phyloP scores from a whole-genome alignment of 1,140 invertebrate genomes.

The Brachionus plicatilis region DNA sequence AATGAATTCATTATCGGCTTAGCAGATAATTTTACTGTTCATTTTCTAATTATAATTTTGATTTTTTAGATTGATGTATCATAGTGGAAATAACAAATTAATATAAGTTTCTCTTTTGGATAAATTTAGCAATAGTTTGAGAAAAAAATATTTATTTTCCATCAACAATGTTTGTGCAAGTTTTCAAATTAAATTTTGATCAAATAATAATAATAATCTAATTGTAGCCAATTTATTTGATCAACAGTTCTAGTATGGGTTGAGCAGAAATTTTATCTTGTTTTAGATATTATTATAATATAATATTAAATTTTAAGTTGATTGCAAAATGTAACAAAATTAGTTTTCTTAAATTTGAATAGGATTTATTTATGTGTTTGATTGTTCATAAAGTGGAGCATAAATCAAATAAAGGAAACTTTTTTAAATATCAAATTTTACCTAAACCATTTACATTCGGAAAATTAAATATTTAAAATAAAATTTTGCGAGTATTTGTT shows the following conservation, averaged over 20 bases:
- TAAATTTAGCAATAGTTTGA: background rate
- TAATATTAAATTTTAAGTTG: background rate
- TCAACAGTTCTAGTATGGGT: no score
- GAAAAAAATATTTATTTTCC: background rate
- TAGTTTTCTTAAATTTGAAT: background rate
- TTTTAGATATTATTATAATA: background rate
- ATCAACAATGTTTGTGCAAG: background rate
- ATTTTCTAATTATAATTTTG: no score
- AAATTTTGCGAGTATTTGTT: background rate
- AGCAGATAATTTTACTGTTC: no score
- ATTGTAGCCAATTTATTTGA: no score
- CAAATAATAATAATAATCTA: no score
- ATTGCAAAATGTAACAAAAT: background rate
- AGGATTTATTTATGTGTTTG: background rate
- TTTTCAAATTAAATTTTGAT: background rate
- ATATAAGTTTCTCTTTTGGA: background rate
- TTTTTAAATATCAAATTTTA: background rate
- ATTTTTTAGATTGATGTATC: background rate
- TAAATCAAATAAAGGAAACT: conserved; percentile 2
- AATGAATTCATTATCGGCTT: no score
- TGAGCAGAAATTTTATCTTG: background rate
- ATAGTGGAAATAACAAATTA: background rate
- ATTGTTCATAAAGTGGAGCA: background rate
- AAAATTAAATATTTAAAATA: background rate
- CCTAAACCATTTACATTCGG: background rate